These are phyloP conservation scores for Aproaerema taeniolella DNA, from an alignment of 2,888 invertebrate species.

Conservation along the genomic window DNA sequence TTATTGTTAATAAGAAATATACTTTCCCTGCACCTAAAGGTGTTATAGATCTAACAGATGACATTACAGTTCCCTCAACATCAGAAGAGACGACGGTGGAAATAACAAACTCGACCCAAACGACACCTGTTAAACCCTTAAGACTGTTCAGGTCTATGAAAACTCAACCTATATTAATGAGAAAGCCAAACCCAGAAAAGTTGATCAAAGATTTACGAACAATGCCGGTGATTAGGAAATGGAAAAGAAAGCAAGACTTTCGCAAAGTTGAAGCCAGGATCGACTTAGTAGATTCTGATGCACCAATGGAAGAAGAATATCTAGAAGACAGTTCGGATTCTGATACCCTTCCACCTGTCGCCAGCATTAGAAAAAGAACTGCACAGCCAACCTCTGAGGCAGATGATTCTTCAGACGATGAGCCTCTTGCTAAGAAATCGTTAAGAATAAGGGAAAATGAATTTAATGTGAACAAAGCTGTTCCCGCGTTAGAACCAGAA, in stretches of 20 bases:
- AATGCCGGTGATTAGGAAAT: no score
- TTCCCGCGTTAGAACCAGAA: no score
- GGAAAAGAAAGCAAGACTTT: constrained; percentile 16
- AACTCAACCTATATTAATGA: no score
- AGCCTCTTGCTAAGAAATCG: constrained; percentile 48
- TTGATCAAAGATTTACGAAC: no score
- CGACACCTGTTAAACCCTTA: background rate
- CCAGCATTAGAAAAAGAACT: background rate
- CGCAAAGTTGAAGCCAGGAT: constrained; percentile 25
- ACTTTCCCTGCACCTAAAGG: constrained; percentile 6
- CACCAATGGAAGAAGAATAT: constrained; percentile 31
- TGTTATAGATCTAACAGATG: constrained; percentile 55
- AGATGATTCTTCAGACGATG: constrained; percentile 52
- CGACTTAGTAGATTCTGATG: constrained; percentile 32
- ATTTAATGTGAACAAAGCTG: background rate
- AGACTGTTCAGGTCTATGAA: background rate
- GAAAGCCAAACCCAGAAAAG: no score
- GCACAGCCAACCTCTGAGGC: constrained; percentile 15
- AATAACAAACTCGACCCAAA: background rate
- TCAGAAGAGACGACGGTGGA: constrained; percentile 1
- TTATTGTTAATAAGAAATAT: constrained; percentile 2
- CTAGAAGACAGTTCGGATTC: constrained; percentile 21
- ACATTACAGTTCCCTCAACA: no score
- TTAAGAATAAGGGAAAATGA: constrained; percentile 28
- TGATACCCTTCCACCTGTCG: no score